These are phyloP conservation scores for Girardinichthys multiradiatus DNA, from an alignment of 2,113 vertebrate genomes.

Conservation along the genomic window DNA sequence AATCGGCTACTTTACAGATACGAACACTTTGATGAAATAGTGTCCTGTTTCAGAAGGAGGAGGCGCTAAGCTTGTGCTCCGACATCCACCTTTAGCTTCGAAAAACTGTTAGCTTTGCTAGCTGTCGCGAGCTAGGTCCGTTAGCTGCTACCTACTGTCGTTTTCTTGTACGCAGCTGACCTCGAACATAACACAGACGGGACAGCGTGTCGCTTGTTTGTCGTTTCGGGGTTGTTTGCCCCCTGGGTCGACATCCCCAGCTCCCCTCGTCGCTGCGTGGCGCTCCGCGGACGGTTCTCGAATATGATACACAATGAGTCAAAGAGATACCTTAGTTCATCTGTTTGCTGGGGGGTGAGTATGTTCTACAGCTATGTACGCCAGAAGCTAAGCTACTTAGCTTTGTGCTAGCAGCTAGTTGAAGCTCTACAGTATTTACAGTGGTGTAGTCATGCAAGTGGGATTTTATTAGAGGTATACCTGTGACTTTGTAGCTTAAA, in stretches of 20 bases:
- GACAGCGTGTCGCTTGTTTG: background rate
- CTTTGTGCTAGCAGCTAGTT: slow-evolving; percentile 13
- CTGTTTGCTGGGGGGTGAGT: slow-evolving; percentile 96
- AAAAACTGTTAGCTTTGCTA: slow-evolving; percentile 32
- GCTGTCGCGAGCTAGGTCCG: slow-evolving; percentile 62
- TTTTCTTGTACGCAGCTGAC: slow-evolving; percentile 58
- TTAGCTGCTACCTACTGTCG: slow-evolving; percentile 53
- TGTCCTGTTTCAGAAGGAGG: background rate
- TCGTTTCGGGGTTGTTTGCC: slow-evolving; percentile 21
- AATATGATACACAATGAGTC: slow-evolving; percentile 93
- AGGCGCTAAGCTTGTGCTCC: slow-evolving; percentile 1
- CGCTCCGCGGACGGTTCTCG: slow-evolving; percentile 66
- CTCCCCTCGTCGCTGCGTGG: slow-evolving; percentile 15
- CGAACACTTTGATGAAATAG: background rate
- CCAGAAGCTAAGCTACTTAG: slow-evolving; percentile 35
- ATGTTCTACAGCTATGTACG: slow-evolving; percentile 5
- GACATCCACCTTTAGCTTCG: slow-evolving; percentile 24
- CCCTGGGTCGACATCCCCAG: background rate
- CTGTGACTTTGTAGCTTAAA: background rate
- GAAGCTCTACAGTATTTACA: background rate
- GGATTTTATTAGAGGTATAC: background rate
- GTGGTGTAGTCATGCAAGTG: background rate
- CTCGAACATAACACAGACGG: slow-evolving; percentile 63
- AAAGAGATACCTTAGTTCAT: slow-evolving; percentile 94
- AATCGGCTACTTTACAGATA: background rate